Conservation (phyloP, 2,888 invertebrate species). For the Dione juno region DNA sequence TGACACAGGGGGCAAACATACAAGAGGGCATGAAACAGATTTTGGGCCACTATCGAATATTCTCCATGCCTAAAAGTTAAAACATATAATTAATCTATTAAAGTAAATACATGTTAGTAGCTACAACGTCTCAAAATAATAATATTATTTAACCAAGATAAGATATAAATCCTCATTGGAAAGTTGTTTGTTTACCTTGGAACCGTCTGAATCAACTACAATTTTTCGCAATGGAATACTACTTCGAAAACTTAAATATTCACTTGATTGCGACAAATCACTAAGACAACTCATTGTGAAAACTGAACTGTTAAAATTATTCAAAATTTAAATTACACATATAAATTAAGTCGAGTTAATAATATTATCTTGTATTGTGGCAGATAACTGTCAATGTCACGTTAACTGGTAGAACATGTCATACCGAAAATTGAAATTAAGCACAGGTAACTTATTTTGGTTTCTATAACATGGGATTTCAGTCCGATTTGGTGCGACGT, state of each 20-base stretch:
- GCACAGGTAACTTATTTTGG: background rate
- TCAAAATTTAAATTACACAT: background rate
- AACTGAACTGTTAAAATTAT: background rate
- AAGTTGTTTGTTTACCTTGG: slow-evolving; percentile 84
- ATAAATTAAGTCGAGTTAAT: slow-evolving; percentile 5
- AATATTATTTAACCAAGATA: background rate
- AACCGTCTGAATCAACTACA: slow-evolving; percentile 90
- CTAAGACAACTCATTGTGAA: slow-evolving; percentile 85
- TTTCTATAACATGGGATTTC: too few species aligned
- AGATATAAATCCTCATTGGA: slow-evolving; percentile 1
- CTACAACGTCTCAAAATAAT: background rate
- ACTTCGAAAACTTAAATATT: slow-evolving; percentile 91
- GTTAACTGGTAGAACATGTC: background rate
- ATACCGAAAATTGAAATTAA: background rate
- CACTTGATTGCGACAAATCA: slow-evolving; percentile 89
- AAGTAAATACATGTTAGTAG: background rate
- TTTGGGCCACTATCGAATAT: slow-evolving; percentile 95
- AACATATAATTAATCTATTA: background rate
- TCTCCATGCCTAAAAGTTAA: slow-evolving; percentile 87
- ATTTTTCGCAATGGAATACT: slow-evolving; percentile 89
- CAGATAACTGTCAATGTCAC: slow-evolving; percentile 22
- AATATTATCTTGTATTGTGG: slow-evolving; percentile 18
- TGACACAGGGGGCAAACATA: slow-evolving; percentile 94
- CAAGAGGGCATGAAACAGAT: slow-evolving; percentile 88
- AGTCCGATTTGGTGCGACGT: too few species aligned